A percentile compares a stretch with the other conserved stretches of the same genome.
Evolutionary conservation across 2,113 vertebrate species (phyloP).

Genomic region (Gulo gulo): DNA sequence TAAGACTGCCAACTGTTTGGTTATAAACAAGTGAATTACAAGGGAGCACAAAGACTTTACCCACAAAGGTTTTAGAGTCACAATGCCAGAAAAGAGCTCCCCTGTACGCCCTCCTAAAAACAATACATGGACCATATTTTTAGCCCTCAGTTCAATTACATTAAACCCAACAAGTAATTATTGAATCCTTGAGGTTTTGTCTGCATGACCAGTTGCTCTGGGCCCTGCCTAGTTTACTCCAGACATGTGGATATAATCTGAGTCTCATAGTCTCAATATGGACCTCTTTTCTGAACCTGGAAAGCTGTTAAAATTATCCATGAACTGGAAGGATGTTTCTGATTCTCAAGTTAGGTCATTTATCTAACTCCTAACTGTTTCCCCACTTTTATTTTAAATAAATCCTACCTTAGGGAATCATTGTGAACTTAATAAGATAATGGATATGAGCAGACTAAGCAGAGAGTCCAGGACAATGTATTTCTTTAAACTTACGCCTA

Average conservation of each 20-base stretch:
- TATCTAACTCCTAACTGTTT: not conserved
- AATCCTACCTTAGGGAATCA: not conserved
- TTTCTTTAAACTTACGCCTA: not conserved
- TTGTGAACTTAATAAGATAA: not conserved
- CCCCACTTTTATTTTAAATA: not conserved
- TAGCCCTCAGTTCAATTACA: not conserved
- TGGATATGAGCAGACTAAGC: not conserved
- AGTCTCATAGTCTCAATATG: not conserved
- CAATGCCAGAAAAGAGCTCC: not conserved
- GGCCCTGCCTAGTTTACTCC: not conserved
- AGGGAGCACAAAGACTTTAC: not conserved
- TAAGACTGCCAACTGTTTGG: not conserved
- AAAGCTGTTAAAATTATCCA: constrained; percentile 12
- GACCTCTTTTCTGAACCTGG: not conserved
- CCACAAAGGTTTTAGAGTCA: not conserved
- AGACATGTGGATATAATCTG: not conserved
- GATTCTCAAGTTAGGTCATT: constrained; percentile 8
- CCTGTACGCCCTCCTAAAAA: not conserved
- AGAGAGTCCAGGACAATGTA: not conserved
- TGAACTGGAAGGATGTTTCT: not conserved
- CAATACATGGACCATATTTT: not conserved
- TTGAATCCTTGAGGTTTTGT: not conserved
- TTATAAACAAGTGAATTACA: not conserved
- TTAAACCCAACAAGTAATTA: not conserved
- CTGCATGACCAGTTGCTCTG: not conserved